These are phyloP conservation scores for Plemyria rubiginata DNA, from an alignment of 2,888 invertebrate genomes.

Conservation along the genomic window DNA sequence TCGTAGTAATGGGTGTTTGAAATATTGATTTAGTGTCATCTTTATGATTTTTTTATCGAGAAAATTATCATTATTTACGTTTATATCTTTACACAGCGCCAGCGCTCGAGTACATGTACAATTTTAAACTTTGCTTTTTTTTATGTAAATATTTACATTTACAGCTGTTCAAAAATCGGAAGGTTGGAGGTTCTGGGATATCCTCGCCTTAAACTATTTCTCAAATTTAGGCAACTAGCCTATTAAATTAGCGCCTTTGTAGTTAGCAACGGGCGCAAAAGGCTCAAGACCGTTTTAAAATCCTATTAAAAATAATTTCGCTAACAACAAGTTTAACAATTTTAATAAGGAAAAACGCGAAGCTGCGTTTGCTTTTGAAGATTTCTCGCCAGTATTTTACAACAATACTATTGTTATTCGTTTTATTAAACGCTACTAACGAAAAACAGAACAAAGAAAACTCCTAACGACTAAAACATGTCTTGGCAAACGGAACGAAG, in stretches of 20 bases:
- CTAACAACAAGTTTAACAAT: constrained; percentile 40
- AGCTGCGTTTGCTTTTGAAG: constrained; percentile 21
- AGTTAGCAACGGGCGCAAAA: constrained; percentile 45
- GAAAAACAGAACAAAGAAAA: constrained; percentile 20
- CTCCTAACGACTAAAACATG: constrained; percentile 37
- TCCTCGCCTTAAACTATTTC: too few relatives aligned
- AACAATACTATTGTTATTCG: constrained; percentile 4
- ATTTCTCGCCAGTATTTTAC: constrained; percentile 8
- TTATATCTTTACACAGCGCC: too few relatives aligned
- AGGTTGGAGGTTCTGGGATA: too few relatives aligned
- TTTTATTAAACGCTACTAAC: constrained; percentile 2
- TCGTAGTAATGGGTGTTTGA: too few relatives aligned
- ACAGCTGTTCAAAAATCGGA: too few relatives aligned
- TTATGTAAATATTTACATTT: too few relatives aligned
- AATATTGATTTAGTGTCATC: too few relatives aligned
- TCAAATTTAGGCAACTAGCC: too few relatives aligned
- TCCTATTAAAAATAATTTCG: constrained; percentile 53
- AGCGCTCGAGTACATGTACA: too few relatives aligned
- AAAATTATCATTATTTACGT: too few relatives aligned
- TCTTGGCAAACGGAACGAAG: constrained; percentile 35
- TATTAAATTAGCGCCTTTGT: constrained; percentile 53
- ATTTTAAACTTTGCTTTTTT: too few relatives aligned
- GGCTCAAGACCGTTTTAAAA: constrained; percentile 47
- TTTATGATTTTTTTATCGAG: too few relatives aligned
- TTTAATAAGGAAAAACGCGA: constrained; percentile 38